Base-by-base conservation (phyloP, 2,797 vertebrate species). In the Varecia variegata region DNA sequence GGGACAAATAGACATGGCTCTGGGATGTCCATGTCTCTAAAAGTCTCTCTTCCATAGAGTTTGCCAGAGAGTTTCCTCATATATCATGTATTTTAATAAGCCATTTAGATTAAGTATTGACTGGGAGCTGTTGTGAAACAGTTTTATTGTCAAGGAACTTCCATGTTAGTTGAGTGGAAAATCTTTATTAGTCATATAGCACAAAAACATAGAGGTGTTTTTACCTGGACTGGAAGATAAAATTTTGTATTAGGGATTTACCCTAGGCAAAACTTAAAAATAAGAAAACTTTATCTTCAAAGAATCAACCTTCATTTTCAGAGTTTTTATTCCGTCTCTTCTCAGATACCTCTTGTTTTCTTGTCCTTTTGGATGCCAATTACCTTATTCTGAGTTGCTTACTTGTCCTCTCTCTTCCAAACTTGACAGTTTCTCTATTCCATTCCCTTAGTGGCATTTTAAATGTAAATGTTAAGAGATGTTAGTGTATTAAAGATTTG, bases 91-190 rank as follows among this genome's bases (percentile, higher is more conserved):
- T 80, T 58, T 81, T 27, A 90, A 68, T 32, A 50, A 88, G 32
- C 40, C 43, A 68, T 88, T 95, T 96, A 93, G 30, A 52, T 91
- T 73, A 52, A 71, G 15, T 65, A 32, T 62, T 71, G 40, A 83
- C 62, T 58, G 35, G 56, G 73, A 94, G n/a, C 43, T 86, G 9
- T 82, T 47, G 40, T 83, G 43, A 91, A 90, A 80, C 35, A 27
- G 56, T 60, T 93, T 65, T 65, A 70, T 90, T 82, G 54, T 88
- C 40, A 60, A 68, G 58, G 38, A 84, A 30, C 35, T 84, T 91
- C 47, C 32, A 81, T 1, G 13, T 27, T 88, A 50, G 71, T 50
- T 60, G 47, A 43, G 25, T 62, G 45, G 56, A 79, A 67, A 80
- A 77, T 62, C 14, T 32, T 93, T 70, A 60, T 35, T 58, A 58